Base-by-base conservation (phyloP, 1,140 invertebrate species). In the Sminthurinus signatus region DNA sequence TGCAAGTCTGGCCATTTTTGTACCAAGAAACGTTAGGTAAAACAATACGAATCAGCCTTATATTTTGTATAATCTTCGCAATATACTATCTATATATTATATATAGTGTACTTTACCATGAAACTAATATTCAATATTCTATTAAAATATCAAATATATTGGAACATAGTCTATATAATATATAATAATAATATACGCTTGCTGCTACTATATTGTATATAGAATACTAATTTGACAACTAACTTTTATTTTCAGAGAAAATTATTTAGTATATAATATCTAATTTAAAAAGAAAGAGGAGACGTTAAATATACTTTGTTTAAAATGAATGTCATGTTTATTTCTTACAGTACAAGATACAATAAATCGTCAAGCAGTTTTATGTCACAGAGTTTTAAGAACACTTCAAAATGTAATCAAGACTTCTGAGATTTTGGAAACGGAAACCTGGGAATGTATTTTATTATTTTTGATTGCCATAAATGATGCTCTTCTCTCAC, bases 351-450 rank as follows among this genome's bases (percentile, higher is more conserved):
- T 87, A 68, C 81, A 85, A 46, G 91, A 94, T 76, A 85, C 87
- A 8, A 93, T 94, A 51, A 94, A 93, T 74, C 83, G 91, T 68
- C 95, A 98, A 80, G 93, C 93, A 1, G 87, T 97, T 1, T 80
- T 96, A 0, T 98, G 95, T 79, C 95, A 98, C 76, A 83, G 94
- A 69, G 93, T 97, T 10, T 77, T 98, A 31, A 81, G 94, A 46
- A 90, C 90, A 5, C 80, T 97, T 1, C 90, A 96, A 75, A 84
- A 86, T 74, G 84, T 94, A 4, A 88, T 91, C n/a, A 85, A 88
- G 73, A 82, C 85, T 48, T 93, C 91, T 0, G 81, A 81, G 59
- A 79, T 81, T 50, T 81, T 98, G 68, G 88, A 89, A 42, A 80
- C 85, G 51, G 86, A 92, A 70, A 95, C 93, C 1, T 98, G 95